phyloP scores from a whole-genome alignment of 2,797 vertebrate genomes.

The Geotrypetes seraphini region DNA sequence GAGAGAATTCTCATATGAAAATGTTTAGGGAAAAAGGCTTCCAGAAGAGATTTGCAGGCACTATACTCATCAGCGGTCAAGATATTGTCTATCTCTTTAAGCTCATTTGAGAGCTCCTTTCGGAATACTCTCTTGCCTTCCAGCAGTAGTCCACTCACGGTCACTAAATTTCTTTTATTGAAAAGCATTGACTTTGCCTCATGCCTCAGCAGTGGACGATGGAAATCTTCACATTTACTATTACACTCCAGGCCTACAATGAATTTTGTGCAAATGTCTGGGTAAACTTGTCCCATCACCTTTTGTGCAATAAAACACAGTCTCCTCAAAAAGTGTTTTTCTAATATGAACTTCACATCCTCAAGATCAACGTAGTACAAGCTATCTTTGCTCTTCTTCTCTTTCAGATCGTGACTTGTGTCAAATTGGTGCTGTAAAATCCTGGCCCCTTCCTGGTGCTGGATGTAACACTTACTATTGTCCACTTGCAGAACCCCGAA shows the following conservation, averaged over 20 bases:
- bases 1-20: conserved; percentile 59
- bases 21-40: conserved; percentile 48
- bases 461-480: conserved; percentile 39
- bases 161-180: conserved; percentile 47
- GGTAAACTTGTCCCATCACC: conserved; percentile 30
- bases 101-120: conserved; percentile 27
- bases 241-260: conserved; percentile 50
- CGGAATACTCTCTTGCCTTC: conserved; percentile 41
- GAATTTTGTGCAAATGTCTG: conserved; percentile 41
- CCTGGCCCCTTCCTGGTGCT: conserved; percentile 46
- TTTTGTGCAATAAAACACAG: conserved; percentile 35
- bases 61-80: conserved; percentile 28
- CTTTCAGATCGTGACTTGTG: conserved; percentile 24
- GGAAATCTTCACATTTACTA: conserved; percentile 39
- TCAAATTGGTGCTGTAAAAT: conserved; percentile 37
- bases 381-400: conserved; percentile 39
- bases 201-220: conserved; percentile 31
- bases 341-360: conserved; percentile 42
- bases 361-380: conserved; percentile 30
- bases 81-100: conserved; percentile 32
- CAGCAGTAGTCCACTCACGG: conserved; percentile 49
- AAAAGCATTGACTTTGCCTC: conserved; percentile 45
- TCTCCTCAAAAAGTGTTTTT: conserved; percentile 44
- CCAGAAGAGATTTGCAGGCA: conserved; percentile 42
- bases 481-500: conserved; percentile 53